Base-by-base conservation (phyloP, 2,888 invertebrate genomes). In the Drosophila recens region DNA sequence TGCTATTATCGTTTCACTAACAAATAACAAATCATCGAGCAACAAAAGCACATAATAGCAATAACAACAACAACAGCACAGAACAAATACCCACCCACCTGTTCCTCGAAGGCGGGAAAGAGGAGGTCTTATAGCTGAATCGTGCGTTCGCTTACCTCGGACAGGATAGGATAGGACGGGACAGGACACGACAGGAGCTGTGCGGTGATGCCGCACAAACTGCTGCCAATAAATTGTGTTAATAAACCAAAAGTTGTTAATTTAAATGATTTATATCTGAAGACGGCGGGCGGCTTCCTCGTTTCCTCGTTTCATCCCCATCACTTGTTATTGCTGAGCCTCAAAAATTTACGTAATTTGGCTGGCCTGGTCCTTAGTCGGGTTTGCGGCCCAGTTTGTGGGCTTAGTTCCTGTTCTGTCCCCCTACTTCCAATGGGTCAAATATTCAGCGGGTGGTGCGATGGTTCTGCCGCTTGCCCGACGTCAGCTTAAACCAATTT, bases 231-330 rank as follows among this genome's bases (percentile, higher is more conserved):
- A 90, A 90, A 91, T 90, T 91, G 83, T 85, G 88, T 90, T 90
- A 91, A 91, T 90, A 90, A 85, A 90, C 88, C 86, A 87, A 90
- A 90, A 90, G 88, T 84, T 90, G 91, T 91, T 91, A 90, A 91
- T 91, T 91, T 90, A 83, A 91, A 91, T 90, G 91, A 91, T 91
- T 90, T 90, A 90, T 91, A 87, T 80, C 74, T 81, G 46, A 49
- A 70, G 63, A 42, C 65, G 66, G 53, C 59, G 53, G 58, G 34
- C 45, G 42, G 46, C 51, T 48, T 15, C 36, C 43, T 27, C 43
- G 11, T 34, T 27, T 15, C 36, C 43, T 27, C 43, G 15, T 40
- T 27, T 23, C 4, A 17, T 11, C 30, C 11, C 48, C 53, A 17
- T 40, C 65, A 42, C 75, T 46, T 69, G 79, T 70, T 87, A 81